Evolutionary conservation across 2,888 invertebrate species (phyloP).

Genomic region (Aphodius granarius): DNA sequence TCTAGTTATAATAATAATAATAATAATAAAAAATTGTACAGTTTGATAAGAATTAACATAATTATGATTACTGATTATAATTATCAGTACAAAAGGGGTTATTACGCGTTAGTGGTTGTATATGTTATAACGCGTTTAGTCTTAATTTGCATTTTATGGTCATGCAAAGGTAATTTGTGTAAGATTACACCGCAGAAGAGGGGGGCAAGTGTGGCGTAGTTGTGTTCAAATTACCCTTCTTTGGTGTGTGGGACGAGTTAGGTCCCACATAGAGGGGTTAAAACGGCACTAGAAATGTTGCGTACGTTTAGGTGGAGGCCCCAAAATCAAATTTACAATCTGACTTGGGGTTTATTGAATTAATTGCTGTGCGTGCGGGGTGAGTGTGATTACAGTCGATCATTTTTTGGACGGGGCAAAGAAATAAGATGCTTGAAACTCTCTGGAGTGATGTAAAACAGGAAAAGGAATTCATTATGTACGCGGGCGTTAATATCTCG

Average conservation of each 20-base stretch:
- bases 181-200: conserved; percentile 19
- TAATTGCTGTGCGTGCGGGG: background rate
- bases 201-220: too few relatives aligned
- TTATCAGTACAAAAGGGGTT: background rate
- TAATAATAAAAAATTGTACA: background rate
- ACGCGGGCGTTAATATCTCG: conserved; percentile 46
- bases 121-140: background rate
- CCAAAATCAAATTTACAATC: background rate
- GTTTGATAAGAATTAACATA: background rate
- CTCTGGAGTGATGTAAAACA: conserved; percentile 47
- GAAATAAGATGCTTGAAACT: background rate
- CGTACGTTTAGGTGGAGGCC: background rate
- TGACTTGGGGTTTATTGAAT: background rate
- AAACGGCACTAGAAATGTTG: background rate
- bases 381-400: background rate
- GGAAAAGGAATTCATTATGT: conserved; percentile 50
- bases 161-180: conserved; percentile 27
- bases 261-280: background rate
- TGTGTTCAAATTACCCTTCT: background rate
- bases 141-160: conserved; percentile 27
- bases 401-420: too few relatives aligned
- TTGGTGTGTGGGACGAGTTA: background rate
- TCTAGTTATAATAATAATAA: too few relatives aligned
- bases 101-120: background rate
- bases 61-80: too few relatives aligned